A percentile compares a stretch with the other conserved stretches of the same genome.
Conservation (phyloP, 1,140 invertebrate species). For the Coptotermes formosanus region DNA sequence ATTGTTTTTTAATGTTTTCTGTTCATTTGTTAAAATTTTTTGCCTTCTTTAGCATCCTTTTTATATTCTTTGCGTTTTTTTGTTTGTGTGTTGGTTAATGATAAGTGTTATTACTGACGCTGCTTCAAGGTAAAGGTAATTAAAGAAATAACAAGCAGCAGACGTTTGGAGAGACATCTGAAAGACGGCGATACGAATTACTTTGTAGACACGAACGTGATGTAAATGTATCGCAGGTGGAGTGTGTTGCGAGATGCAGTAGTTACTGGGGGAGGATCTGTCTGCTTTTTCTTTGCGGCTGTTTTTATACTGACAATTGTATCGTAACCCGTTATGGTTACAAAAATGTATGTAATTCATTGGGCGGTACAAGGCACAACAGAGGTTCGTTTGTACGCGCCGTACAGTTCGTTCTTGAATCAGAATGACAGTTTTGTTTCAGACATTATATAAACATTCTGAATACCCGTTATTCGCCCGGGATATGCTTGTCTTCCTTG, state of each 20-base stretch:
- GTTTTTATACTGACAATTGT: not conserved
- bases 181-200: not conserved
- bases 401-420: not conserved
- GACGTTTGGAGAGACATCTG: not conserved
- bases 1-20: not conserved
- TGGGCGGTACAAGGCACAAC: not conserved
- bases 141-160: not conserved
- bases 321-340: not conserved
- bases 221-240: not conserved
- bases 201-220: not conserved
- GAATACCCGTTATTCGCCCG: no score
- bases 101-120: not conserved
- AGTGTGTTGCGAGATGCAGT: not conserved
- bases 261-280: not conserved
- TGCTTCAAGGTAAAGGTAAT: conserved; percentile 8
- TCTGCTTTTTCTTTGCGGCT: not conserved
- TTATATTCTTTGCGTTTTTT: not conserved
- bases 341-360: not conserved
- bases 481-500: no score
- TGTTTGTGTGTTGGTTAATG: not conserved
- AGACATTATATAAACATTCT: no score
- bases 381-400: not conserved
- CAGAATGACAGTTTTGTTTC: not conserved
- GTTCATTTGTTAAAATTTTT: not conserved
- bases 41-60: not conserved